Evolutionary conservation across 2,888 invertebrate genomes (phyloP), one percentile per base, ranked within the genome.

Genomic region (Dysmachus trigonus): DNA sequence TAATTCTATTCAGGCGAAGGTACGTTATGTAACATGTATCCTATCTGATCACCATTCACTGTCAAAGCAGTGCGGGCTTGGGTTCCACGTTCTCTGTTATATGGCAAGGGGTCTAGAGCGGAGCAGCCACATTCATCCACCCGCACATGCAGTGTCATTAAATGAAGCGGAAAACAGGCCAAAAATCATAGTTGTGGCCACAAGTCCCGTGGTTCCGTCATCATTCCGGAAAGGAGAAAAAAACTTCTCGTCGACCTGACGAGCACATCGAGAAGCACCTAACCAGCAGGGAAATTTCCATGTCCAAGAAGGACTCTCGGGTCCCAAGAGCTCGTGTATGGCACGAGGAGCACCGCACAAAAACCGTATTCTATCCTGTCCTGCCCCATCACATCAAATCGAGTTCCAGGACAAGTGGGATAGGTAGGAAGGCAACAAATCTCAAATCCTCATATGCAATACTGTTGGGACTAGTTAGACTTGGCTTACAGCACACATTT

Each of bases 141-240:
- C 83, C 83, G 83, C 72, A 83, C 13, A 31, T 72, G 38, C 72
- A 83, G 27, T 38, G 72, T 18, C 83, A 83, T 83, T 83, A 38
- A 83, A 83, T 72, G 72, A 72, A 83, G 72, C 83, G 30, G 35
- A 83, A 83, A 83, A 72, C 41, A 72, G 83, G 83, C 83, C 83
- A 83, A 83, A 83, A 83, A 83, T 83, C 83, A 83, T 72, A 83
- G 72, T 72, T 41, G 83, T 83, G 83, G 72, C 83, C 83, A 83
- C 72, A 83, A 83, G 83, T 83, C 72, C 71, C 71, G n/a, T 72
- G 72, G 83, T 72, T 83, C 72, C 83, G 72, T 83, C 83, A 83
- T 83, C 53, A 62, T 62, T 62, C 47, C 31, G 72, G 72, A 83
- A 72, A n/a, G 31, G 41, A 83, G 72, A 83, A 72, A 72, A 77